Evolutionary conservation across 2,797 vertebrate species (phyloP), one percentile per base, ranked within the genome.

Genomic region (Florisuga fusca): DNA sequence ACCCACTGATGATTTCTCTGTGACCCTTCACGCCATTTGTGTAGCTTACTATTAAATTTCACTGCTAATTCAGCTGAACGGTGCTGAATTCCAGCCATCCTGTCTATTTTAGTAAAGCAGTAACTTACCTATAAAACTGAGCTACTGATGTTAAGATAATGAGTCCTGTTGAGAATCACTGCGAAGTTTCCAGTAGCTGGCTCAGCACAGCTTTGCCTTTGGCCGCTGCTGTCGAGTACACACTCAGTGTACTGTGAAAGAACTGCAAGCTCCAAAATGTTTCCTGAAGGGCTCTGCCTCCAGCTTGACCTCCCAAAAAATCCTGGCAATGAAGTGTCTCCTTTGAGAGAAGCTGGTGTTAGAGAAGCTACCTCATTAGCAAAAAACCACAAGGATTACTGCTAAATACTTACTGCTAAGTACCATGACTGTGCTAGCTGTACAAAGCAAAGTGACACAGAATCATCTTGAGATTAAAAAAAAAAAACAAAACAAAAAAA

Each of bases 191-290:
- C 6, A 2, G 15, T 6, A 45, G 27, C 34, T 62, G 73, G 27
- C 26, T 91, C 57, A 54, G 34, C 4, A 1, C 2, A 4, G 21
- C 23, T 59, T 72, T 19, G 18, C 38, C 79, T 82, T 54, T 71
- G 43, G 66, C 26, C 33, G 14, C 12, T 0, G 2, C 50, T 74
- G 6, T 15, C 0, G 0, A 48, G 16, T 3, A 19, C 23, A 54
- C 12, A 4, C 15, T 29, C 7, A 3, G 4, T 4, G 7, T 27
- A 14, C 57, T 48, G 6, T 33, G 76, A 26, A 77, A 80, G 21
- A 73, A 45, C 25, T 6, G 1, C 41, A 41, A 58, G 22, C 16
- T 74, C 23, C n/a, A 67, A 81, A 77, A 50, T 1, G 2, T 45
- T 71, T 74, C 58, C 71, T 75, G 71, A 53, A 48, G 54, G 18